Conservation (phyloP, 1,140 invertebrate genomes). For the Temnothorax nylanderi region DNA sequence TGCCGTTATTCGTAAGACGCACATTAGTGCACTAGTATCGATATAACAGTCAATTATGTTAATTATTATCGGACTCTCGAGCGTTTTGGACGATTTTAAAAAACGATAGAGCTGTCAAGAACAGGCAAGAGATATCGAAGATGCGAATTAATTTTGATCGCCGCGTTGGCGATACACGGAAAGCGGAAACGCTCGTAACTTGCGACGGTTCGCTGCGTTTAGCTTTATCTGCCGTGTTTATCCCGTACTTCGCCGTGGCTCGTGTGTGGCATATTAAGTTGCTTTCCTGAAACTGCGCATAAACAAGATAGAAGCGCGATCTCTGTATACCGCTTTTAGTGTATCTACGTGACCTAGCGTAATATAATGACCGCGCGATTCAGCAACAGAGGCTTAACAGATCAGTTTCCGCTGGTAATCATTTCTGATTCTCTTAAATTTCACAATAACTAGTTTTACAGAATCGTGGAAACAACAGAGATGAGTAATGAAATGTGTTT, state of each 20-base stretch:
- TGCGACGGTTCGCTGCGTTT: slow-evolving; percentile 52
- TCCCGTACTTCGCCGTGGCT: slow-evolving; percentile 25
- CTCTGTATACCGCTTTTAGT: slow-evolving; percentile 31
- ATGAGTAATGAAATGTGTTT: neutral
- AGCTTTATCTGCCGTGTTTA: slow-evolving; percentile 40
- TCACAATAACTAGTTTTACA: neutral
- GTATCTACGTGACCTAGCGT: slow-evolving; percentile 51
- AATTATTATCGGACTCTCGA: neutral
- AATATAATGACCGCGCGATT: slow-evolving; percentile 18
- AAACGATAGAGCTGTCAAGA: neutral
- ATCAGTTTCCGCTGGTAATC: neutral
- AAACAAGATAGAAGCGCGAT: slow-evolving; percentile 53
- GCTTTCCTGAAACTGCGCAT: slow-evolving; percentile 43
- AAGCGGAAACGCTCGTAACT: slow-evolving; percentile 47
- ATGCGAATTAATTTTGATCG: slow-evolving; percentile 41
- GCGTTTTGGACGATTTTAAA: neutral
- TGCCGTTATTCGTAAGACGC: slow-evolving; percentile 45
- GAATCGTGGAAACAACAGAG: neutral
- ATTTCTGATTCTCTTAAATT: neutral
- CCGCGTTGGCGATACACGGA: slow-evolving; percentile 12
- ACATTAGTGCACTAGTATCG: slow-evolving; percentile 54
- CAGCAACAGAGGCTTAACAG: slow-evolving; percentile 10
- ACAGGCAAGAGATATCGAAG: neutral
- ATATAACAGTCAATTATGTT: neutral
- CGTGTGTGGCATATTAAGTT: slow-evolving; percentile 58